Base-by-base conservation (phyloP, 1,140 invertebrate species). In the Drosophila takahashii region DNA sequence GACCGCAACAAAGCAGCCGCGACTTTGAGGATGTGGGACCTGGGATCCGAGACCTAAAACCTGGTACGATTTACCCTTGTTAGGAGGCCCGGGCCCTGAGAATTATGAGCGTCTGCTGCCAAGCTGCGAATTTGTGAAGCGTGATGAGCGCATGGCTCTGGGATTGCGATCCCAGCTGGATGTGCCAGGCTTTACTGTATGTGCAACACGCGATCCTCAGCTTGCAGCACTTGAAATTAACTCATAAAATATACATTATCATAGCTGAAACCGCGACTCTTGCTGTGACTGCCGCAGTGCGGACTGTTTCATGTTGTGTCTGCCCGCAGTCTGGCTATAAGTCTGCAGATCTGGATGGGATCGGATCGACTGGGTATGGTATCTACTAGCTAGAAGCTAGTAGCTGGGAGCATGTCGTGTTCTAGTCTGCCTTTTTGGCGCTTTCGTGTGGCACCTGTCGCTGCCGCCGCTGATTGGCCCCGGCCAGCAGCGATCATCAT, bases 171-270 rank as follows among this genome's bases (percentile, higher is more conserved):
- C 41, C 62, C 59, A 50, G 18, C 45, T 60, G 51, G 41, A 34
- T 56, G 37, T 10, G 51, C 51, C 32, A 72, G 58, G 65, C 65
- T 80, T 58, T 64, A 65, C 72, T 62, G 73, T 74, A 76, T 75
- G 70, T 81, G 79, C 79, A 89, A 83, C 84, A 86, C 83, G 81
- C 81, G 67, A 72, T 72, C 81, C 65, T 51, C 45, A 34, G 32
- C 74, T 45, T 52, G 61, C 42, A 52, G 69, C 57, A 74, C 71
- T 77, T 37, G 64, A 53, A 89, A 89, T 89, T 89, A 90, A 89
- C 84, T 89, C 84, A 89, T 89, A 89, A 89, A 89, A 89, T 89
- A 89, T 89, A 89, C 80, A 89, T 89, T 89, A 89, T 84, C 84
- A 89, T 89, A 89, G 81, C 62, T 81, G 56, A 86, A 77, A 50